Conservation (phyloP, 2,797 vertebrate genomes). For the Phalanger gymnotis region DNA sequence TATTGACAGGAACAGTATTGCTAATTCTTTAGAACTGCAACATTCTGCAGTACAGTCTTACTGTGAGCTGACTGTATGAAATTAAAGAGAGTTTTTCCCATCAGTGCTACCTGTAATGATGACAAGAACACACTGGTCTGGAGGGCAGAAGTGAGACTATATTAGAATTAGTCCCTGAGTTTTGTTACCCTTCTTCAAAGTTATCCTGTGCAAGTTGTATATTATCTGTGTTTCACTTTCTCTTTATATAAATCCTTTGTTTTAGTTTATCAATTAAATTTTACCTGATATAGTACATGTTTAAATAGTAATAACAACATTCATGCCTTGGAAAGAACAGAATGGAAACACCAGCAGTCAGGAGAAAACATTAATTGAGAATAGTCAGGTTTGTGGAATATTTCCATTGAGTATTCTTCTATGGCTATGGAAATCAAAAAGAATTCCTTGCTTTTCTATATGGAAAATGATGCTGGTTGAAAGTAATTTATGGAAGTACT, state of each 20-base stretch:
- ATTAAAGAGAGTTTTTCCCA: neutral
- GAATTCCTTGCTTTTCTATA: neutral
- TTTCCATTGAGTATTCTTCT: neutral
- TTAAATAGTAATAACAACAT: neutral
- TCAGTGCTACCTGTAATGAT: neutral
- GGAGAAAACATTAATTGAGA: neutral
- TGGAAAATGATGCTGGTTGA: slow-evolving; percentile 12
- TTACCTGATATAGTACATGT: neutral
- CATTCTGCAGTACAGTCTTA: neutral
- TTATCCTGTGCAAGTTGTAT: neutral
- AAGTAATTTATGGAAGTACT: neutral
- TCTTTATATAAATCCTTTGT: neutral
- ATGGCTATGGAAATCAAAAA: neutral
- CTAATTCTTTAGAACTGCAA: neutral
- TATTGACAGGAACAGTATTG: neutral
- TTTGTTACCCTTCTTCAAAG: neutral
- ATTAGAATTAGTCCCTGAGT: neutral
- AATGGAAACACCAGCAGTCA: neutral
- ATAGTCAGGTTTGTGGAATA: neutral
- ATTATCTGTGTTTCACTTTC: neutral
- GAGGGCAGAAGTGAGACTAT: neutral
- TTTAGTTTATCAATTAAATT: neutral
- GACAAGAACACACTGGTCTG: neutral
- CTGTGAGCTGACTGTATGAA: neutral
- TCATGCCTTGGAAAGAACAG: neutral